Conservation (phyloP, 2,888 invertebrate species). For the Cryptocephalus primarius region DNA sequence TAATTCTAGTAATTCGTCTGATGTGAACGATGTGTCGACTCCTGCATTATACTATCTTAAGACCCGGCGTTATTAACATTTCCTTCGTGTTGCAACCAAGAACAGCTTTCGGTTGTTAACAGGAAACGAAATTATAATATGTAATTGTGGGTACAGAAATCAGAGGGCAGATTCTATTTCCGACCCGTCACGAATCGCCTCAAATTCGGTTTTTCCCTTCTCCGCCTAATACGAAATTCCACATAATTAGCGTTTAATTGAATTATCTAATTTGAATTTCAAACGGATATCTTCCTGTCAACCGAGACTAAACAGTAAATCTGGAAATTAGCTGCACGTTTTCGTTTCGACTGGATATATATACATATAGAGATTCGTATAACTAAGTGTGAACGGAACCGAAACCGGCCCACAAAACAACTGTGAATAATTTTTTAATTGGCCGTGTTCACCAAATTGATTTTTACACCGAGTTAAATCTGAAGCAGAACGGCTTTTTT, state of each 20-base stretch:
- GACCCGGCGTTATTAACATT: too few relatives aligned
- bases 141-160: too few relatives aligned
- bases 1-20: too few relatives aligned
- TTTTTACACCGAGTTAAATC: constrained; percentile 10
- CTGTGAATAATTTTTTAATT: constrained; percentile 18
- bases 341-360: constrained; percentile 6
- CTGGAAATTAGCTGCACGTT: constrained; percentile 17
- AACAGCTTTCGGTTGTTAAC: too few relatives aligned
- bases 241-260: constrained; percentile 11
- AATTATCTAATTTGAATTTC: constrained; percentile 17
- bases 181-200: too few relatives aligned
- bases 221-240: too few relatives aligned
- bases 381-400: constrained; percentile 11
- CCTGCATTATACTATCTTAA: too few relatives aligned
- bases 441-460: constrained; percentile 13
- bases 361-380: not conserved
- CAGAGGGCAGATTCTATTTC: too few relatives aligned
- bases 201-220: too few relatives aligned
- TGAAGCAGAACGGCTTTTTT: constrained; percentile 9
- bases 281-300: constrained; percentile 19
- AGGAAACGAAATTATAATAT: too few relatives aligned
- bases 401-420: constrained; percentile 8
- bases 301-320: constrained; percentile 3
- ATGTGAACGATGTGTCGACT: too few relatives aligned
- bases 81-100: too few relatives aligned